Evolutionary conservation across 2,797 vertebrate species (phyloP).

Genomic region (Hyperoplus lanceolatus): DNA sequence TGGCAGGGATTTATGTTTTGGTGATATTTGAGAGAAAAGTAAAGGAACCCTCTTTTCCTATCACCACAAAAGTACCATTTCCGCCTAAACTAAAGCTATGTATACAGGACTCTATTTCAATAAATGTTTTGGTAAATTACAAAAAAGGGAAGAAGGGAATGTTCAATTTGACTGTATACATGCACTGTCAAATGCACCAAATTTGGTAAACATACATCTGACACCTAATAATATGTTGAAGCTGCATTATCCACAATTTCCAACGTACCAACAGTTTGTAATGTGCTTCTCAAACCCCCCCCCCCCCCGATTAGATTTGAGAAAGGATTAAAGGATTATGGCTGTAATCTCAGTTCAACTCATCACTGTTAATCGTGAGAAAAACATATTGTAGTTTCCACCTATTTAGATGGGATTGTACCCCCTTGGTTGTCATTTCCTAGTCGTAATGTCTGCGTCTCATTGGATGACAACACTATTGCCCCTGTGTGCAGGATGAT

Average conservation of each 20-base stretch:
- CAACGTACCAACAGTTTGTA: not conserved
- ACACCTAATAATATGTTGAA: slow-evolving; percentile 30
- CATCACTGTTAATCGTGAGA: not conserved
- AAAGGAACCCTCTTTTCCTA: no score
- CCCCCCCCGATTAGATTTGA: slow-evolving; percentile 3
- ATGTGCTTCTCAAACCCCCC: slow-evolving; percentile 4
- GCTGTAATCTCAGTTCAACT: not conserved
- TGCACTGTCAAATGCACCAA: not conserved
- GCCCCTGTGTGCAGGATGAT: not conserved
- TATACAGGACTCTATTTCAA: not conserved
- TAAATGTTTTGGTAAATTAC: not conserved
- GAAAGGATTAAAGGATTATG: not conserved
- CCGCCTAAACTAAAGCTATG: no score
- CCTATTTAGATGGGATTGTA: not conserved
- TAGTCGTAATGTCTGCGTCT: not conserved
- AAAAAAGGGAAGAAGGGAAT: not conserved
- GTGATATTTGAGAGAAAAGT: no score
- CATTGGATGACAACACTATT: not conserved
- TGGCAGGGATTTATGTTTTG: no score
- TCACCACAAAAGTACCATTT: no score
- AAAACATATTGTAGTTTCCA: not conserved
- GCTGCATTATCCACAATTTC: not conserved
- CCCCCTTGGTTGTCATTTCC: not conserved
- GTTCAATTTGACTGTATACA: not conserved
- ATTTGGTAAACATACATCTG: not conserved